Conservation (phyloP, 2,113 vertebrate species). For the Mirza zaza region DNA sequence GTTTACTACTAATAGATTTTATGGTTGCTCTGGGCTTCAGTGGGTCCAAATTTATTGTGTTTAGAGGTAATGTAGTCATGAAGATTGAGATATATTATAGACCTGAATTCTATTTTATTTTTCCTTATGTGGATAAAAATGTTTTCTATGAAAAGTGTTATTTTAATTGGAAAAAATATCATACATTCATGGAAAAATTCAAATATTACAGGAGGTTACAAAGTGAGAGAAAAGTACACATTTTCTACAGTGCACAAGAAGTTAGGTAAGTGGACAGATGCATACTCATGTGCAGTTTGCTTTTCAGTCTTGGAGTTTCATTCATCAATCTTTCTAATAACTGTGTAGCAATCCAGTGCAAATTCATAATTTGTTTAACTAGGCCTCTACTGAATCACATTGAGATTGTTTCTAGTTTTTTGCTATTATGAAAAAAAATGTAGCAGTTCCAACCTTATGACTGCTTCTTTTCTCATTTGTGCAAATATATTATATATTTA, state of each 20-base stretch:
- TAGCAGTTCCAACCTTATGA: background rate
- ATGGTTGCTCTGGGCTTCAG: background rate
- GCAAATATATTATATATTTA: background rate
- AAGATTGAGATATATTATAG: background rate
- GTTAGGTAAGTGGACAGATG: background rate
- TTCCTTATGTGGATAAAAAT: background rate
- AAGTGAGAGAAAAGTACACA: no score
- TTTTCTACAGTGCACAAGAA: background rate
- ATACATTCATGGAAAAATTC: background rate
- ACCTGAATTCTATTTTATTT: background rate
- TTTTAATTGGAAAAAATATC: background rate
- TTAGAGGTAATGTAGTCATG: background rate
- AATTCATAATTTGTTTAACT: background rate
- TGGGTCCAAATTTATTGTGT: no score
- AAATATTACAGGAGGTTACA: background rate
- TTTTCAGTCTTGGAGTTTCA: background rate
- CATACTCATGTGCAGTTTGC: background rate
- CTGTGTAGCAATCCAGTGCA: background rate
- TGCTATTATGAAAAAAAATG: background rate
- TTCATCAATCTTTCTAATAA: background rate
- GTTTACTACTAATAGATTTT: background rate
- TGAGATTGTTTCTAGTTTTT: background rate
- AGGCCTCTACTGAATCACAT: background rate
- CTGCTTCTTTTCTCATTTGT: background rate
- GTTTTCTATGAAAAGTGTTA: background rate